Percentiles rank a stretch among this genome's conserved stretches.
Evolutionary conservation across 2,888 invertebrate species (phyloP).

Genomic region (Tridacna gigas): DNA sequence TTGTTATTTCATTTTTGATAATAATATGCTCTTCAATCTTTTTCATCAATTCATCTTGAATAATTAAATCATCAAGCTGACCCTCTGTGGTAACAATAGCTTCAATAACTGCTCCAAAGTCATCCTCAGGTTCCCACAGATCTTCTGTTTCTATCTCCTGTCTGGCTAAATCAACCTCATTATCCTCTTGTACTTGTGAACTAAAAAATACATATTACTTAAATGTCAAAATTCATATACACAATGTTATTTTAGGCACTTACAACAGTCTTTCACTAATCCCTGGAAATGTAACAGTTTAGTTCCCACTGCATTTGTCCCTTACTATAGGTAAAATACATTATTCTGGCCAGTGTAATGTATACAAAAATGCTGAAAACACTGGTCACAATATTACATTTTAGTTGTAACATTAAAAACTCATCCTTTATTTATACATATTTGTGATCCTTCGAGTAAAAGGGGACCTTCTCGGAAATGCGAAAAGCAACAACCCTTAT

Average conservation of each 20-base stretch:
- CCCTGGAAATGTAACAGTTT: no score
- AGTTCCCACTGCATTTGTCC: no score
- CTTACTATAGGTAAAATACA: no score
- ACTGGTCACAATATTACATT: no score
- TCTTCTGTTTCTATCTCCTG: slow-evolving; percentile 11
- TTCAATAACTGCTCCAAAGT: slow-evolving; percentile 17
- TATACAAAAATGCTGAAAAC: no score
- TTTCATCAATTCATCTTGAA: slow-evolving; percentile 18
- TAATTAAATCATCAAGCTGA: background rate
- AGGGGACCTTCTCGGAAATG: background rate
- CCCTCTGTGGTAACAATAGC: slow-evolving; percentile 11
- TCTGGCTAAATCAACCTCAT: slow-evolving; percentile 2
- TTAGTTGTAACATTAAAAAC: no score
- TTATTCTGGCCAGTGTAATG: no score
- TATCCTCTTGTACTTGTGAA: background rate
- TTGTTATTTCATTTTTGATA: slow-evolving; percentile 23
- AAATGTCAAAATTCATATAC: background rate
- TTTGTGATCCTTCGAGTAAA: background rate
- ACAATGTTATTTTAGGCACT: background rate
- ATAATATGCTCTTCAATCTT: slow-evolving; percentile 12
- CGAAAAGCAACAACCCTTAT: no score
- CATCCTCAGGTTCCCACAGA: slow-evolving; percentile 6
- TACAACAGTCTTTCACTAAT: no score
- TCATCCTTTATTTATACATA: background rate
- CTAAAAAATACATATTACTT: slow-evolving; percentile 1